Percentiles rank a stretch among this genome's conserved stretches.
Evolutionary conservation across 2,797 vertebrate genomes (phyloP).

Genomic region (Anas capensis): DNA sequence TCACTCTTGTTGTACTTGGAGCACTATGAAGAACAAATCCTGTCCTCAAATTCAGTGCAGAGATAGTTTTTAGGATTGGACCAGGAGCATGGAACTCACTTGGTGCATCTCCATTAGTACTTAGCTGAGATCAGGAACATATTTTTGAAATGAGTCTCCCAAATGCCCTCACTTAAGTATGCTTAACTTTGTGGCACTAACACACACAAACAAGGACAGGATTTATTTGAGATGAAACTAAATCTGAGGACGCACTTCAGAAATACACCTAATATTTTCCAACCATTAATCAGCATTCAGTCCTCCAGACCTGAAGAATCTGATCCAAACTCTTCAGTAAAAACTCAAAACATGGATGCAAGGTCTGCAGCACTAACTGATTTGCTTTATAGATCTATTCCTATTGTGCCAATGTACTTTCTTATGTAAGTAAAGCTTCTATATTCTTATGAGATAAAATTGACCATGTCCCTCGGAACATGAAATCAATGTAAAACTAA

Average conservation of each 20-base stretch:
- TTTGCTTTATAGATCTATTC: not conserved
- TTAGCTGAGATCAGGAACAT: not conserved
- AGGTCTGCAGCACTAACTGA: not conserved
- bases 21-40: not conserved
- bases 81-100: not conserved
- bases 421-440: not conserved
- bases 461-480: not conserved
- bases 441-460: not conserved
- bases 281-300: not conserved
- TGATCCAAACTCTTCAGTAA: not conserved
- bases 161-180: not conserved
- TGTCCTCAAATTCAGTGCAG: not conserved
- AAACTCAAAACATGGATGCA: not conserved
- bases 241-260: not conserved
- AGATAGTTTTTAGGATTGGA: not conserved
- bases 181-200: not conserved
- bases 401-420: not conserved
- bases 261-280: not conserved
- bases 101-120: rapidly evolving
- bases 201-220: not conserved
- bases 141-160: not conserved
- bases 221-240: not conserved
- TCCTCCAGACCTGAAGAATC: not conserved
- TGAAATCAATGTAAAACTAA: not conserved
- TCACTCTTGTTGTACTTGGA: not conserved